A percentile compares a stretch with the other conserved stretches of the same genome.
Conservation (phyloP, 2,113 vertebrate species). For the Nycticebus coucang region DNA sequence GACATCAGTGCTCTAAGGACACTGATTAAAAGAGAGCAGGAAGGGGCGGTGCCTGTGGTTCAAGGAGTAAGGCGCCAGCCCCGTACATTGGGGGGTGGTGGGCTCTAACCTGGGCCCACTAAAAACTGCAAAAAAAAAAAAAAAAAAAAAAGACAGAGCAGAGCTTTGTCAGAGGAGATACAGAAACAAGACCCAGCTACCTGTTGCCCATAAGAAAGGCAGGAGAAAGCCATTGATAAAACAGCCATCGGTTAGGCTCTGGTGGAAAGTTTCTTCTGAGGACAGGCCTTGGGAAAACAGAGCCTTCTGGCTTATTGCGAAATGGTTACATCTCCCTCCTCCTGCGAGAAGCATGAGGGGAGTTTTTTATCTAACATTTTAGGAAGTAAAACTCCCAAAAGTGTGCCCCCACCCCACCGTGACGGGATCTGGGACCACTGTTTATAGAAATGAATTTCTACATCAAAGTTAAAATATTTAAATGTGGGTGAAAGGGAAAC, state of each 20-base stretch:
- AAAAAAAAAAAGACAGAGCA: background rate
- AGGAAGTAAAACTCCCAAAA: background rate
- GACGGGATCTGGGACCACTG: background rate
- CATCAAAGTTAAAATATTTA: constrained; percentile 28
- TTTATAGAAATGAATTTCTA: constrained; percentile 36
- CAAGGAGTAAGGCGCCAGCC: too few relatives aligned
- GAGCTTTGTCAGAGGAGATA: background rate
- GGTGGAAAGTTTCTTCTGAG: background rate
- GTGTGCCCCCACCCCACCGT: too few relatives aligned
- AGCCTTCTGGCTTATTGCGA: background rate
- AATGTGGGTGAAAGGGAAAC: background rate
- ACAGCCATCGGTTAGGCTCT: background rate
- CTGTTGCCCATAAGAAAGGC: background rate
- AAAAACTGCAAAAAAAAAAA: too few relatives aligned
- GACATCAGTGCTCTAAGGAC: background rate
- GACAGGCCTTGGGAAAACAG: background rate
- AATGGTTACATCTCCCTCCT: background rate
- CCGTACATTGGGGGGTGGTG: too few relatives aligned
- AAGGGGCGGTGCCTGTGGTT: too few relatives aligned
- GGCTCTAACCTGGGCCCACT: too few relatives aligned
- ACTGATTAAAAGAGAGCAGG: background rate
- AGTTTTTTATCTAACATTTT: background rate
- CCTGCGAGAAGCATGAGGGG: background rate
- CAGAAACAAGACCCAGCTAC: background rate
- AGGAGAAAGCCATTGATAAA: background rate